Percentiles rank a stretch among this genome's conserved stretches.
Conservation (phyloP, 2,113 vertebrate species). For the Eulacestoma nigropectus region DNA sequence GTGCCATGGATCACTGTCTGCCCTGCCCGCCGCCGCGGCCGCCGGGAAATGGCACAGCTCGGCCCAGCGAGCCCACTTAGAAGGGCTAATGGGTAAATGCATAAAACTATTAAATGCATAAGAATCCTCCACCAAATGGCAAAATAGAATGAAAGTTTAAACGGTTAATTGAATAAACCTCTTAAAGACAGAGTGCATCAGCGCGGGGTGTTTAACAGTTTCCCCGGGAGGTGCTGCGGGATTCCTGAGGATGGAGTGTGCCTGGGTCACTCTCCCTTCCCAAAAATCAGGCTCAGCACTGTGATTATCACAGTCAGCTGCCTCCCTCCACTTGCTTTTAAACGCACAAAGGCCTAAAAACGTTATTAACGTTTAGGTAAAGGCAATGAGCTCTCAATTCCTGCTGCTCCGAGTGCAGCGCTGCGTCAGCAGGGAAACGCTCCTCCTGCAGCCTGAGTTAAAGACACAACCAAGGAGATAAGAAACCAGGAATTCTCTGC, state of each 20-base stretch:
- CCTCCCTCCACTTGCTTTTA: neutral
- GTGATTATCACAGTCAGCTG: fast-evolving
- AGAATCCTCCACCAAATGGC: slow-evolving; percentile 56
- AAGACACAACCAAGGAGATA: fast-evolving
- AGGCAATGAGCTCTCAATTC: neutral
- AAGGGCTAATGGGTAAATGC: slow-evolving; percentile 21
- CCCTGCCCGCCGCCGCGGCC: neutral
- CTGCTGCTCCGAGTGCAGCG: fast-evolving
- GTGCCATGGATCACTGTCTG: slow-evolving; percentile 69
- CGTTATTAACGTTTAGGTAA: fast-evolving
- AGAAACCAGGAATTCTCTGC: neutral
- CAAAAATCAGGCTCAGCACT: neutral
- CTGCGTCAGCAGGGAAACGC: neutral
- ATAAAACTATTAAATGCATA: slow-evolving; percentile 58
- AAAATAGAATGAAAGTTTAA: slow-evolving; percentile 72
- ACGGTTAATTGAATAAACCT: slow-evolving; percentile 76
- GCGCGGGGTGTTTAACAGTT: neutral
- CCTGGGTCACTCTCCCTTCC: neutral
- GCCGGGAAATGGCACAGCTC: neutral
- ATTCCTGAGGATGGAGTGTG: fast-evolving
- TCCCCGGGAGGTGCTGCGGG: neutral
- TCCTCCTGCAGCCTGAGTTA: neutral
- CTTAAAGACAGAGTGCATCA: slow-evolving; percentile 55
- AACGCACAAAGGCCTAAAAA: neutral
- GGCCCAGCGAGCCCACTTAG: neutral